Evolutionary conservation across 2,113 vertebrate genomes (phyloP).

Genomic region (Pristiophorus japonicus): DNA sequence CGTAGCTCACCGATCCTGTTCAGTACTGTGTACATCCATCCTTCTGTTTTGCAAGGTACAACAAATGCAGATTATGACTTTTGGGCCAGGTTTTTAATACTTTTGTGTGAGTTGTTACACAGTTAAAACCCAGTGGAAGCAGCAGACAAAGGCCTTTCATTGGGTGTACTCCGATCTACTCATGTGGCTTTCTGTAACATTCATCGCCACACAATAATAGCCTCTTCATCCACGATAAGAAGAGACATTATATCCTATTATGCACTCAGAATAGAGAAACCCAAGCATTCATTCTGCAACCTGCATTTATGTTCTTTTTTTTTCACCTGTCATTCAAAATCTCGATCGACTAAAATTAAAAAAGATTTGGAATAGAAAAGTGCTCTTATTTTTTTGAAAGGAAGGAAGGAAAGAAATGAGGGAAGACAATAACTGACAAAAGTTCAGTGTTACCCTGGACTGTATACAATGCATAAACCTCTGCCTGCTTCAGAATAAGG

Average conservation of each 20-base stretch:
- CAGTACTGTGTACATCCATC: neutral
- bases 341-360: neutral
- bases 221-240: slow-evolving; percentile 22
- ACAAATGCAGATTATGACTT: slow-evolving; percentile 27
- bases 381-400: neutral
- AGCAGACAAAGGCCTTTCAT: slow-evolving; percentile 24
- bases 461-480: neutral
- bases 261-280: slow-evolving; percentile 16
- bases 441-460: neutral
- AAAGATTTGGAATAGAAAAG: neutral
- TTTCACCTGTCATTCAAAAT: neutral
- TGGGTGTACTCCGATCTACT: slow-evolving; percentile 30
- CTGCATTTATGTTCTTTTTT: slow-evolving; percentile 34
- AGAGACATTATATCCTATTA: slow-evolving; percentile 25
- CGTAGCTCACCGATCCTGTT: neutral
- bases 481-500: neutral
- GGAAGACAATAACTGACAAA: neutral
- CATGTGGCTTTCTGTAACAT: slow-evolving; percentile 32
- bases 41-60: slow-evolving; percentile 26
- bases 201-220: slow-evolving; percentile 26
- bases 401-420: neutral
- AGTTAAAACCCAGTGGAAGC: slow-evolving; percentile 24
- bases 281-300: neutral
- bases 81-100: neutral
- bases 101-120: neutral